Conservation (phyloP, 2,888 invertebrate genomes). For the Branchipolynoe longqiensis region DNA sequence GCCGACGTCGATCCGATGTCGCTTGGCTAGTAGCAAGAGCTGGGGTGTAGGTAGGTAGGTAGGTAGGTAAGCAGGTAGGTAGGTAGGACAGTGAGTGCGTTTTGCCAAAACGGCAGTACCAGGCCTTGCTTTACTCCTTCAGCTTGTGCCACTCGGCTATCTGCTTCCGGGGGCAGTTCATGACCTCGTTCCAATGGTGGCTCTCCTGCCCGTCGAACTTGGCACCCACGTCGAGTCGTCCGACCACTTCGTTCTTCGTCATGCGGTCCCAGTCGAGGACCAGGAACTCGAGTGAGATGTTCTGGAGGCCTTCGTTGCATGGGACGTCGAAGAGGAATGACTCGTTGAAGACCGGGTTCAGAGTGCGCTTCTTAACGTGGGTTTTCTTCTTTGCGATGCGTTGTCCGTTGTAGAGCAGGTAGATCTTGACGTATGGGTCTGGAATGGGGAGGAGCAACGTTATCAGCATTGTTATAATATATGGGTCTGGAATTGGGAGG, state of each 20-base stretch:
- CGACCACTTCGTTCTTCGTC: slow-evolving; percentile 99
- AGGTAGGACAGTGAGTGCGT: no score
- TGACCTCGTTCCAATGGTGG: slow-evolving; percentile 99
- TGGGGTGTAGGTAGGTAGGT: neutral
- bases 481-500: no score
- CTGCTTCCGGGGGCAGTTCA: slow-evolving; percentile 97
- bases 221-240: slow-evolving; percentile 93
- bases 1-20: slow-evolving; percentile 24
- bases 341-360: slow-evolving; percentile 99
- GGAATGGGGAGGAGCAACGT: no score
- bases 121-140: slow-evolving; percentile 82
- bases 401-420: slow-evolving; percentile 97
- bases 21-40: slow-evolving; percentile 9
- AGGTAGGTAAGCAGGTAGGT: no score
- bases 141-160: slow-evolving; percentile 99
- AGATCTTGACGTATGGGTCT: slow-evolving; percentile 99
- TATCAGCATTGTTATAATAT: no score
- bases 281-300: slow-evolving; percentile 92
- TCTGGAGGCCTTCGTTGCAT: slow-evolving; percentile 87
- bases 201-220: slow-evolving; percentile 82
- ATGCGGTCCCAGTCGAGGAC: slow-evolving; percentile 98
- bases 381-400: slow-evolving; percentile 99
- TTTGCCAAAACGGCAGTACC: no score
- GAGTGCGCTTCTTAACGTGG: slow-evolving; percentile 97
- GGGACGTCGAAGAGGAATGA: slow-evolving; percentile 99